A percentile compares a stretch with the other conserved stretches of the same genome.
Conservation (phyloP, 64 coral and sea anemone species). For the Pachyseris speciosa region DNA sequence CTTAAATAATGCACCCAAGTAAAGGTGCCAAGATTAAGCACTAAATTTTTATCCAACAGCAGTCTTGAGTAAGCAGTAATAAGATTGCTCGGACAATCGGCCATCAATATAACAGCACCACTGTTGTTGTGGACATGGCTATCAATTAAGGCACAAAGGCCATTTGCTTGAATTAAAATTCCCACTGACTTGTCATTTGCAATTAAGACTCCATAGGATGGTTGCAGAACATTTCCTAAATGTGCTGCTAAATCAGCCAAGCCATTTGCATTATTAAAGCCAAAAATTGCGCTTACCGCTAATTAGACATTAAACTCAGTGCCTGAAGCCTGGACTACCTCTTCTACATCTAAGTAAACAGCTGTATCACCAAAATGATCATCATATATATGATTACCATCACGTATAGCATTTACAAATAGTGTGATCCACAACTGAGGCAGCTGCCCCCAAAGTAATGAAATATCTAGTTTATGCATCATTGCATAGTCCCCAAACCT, state of each 20-base stretch:
- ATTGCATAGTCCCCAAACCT: conserved; percentile 43
- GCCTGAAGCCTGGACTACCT: conserved; percentile 28
- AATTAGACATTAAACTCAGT: conserved; percentile 22
- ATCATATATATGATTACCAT: conserved; percentile 57
- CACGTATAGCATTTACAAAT: conserved; percentile 51
- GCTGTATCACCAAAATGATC: conserved; percentile 39
- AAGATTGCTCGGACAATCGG: conserved; percentile 3
- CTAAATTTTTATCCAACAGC: conserved; percentile 10
- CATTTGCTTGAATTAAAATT: conserved; percentile 13
- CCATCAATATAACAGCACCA: conserved; percentile 19
- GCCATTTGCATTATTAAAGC: conserved; percentile 35
- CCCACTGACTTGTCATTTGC: conserved; percentile 10
- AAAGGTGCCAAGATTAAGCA: conserved; percentile 21
- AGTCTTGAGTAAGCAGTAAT: conserved; percentile 7
- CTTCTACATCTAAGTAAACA: conserved; percentile 56
- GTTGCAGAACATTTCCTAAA: not conserved
- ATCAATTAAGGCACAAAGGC: conserved; percentile 23
- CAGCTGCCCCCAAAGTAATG: conserved; percentile 31
- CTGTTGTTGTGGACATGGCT: conserved; percentile 11
- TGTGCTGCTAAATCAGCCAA: conserved; percentile 30
- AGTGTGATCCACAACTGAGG: conserved; percentile 18
- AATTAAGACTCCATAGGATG: conserved; percentile 11
- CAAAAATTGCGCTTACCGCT: conserved; percentile 11
- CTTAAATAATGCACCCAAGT: conserved; percentile 35
- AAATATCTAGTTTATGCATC: conserved; percentile 24